These are phyloP conservation scores for Silurus lanzhouensis DNA, from an alignment of 2,797 vertebrate species.

Conservation along the genomic window DNA sequence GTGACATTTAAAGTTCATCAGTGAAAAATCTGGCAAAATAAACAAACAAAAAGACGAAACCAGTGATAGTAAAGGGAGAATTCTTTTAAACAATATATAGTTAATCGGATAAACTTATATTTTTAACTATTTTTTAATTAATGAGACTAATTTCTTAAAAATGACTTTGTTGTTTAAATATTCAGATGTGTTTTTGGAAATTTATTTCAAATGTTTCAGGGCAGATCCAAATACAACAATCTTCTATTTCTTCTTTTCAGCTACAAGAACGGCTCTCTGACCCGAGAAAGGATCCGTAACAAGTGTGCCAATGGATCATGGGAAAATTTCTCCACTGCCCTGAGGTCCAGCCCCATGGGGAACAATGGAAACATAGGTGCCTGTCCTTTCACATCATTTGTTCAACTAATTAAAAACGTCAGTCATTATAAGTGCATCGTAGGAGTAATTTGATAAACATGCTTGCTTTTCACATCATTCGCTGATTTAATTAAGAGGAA, in stretches of 20 bases:
- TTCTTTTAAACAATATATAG: not conserved
- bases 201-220: not conserved
- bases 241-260: constrained; percentile 64
- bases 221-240: not conserved
- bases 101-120: not conserved
- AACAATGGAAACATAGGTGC: constrained; percentile 88
- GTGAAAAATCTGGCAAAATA: not conserved
- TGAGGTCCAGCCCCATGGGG: constrained; percentile 80
- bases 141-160: not conserved
- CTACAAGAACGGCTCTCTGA: constrained; percentile 95
- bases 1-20: not conserved
- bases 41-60: not conserved
- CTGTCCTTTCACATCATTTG: not conserved
- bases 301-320: constrained; percentile 82
- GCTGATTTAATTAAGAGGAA: constrained; percentile 32
- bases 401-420: constrained; percentile 12
- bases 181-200: too few species aligned
- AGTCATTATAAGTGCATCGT: constrained; percentile 5
- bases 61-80: too few species aligned
- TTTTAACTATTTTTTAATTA: not conserved
- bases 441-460: constrained; percentile 22
- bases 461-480: constrained; percentile 16
- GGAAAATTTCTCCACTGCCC: constrained; percentile 82
- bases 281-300: constrained; percentile 86
- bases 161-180: not conserved